Base-by-base conservation (phyloP, 1,140 invertebrate genomes). In the Pogonomyrmex californicus region DNA sequence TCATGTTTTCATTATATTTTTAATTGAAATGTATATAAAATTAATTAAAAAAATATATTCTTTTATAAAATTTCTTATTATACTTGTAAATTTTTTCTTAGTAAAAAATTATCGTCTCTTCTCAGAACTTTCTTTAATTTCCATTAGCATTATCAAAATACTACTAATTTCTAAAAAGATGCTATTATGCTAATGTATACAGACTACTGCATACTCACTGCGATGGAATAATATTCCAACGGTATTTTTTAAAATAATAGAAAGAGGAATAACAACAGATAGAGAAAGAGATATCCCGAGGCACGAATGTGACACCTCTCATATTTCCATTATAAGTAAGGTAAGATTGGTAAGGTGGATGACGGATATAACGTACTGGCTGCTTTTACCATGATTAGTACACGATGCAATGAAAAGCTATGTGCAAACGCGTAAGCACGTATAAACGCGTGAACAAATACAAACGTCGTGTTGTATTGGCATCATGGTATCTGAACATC, bases 321-420 rank as follows among this genome's bases (percentile, higher is more conserved):
- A 88, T 93, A 91, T 93, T 92, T 91, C 88, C 87, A 91, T 93
- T 92, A 66, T 23, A 92, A 92, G 85, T 91, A 92, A 92, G 91
- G 82, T 71, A 93, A 92, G 91, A 91, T 23, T 23, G 23, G 23
- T 33, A 88, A 36, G 91, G 14, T 81, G 86, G 86, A 79, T 86
- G 81, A 71, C 83, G 56, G 82, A 91, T 87, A 88, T 81, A 90
- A 90, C 81, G 86, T 30, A 65, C 77, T 90, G 63, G 68, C 85
- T 62, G 92, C 92, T 93, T 93, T 93, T 93, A 93, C 87, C 91
- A 79, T 93, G 92, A 93, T 93, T 93, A 92, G 91, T 91, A 86
- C 77, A 86, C 63, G 86, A 86, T 86, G 79, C 68, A 62, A 88
- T 88, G 86, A 77, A 71, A 88, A 76, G 62, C 63, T 65, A 58